Evolutionary conservation across 1,140 invertebrate species (phyloP).

Genomic region (Drosophila grimshawi): DNA sequence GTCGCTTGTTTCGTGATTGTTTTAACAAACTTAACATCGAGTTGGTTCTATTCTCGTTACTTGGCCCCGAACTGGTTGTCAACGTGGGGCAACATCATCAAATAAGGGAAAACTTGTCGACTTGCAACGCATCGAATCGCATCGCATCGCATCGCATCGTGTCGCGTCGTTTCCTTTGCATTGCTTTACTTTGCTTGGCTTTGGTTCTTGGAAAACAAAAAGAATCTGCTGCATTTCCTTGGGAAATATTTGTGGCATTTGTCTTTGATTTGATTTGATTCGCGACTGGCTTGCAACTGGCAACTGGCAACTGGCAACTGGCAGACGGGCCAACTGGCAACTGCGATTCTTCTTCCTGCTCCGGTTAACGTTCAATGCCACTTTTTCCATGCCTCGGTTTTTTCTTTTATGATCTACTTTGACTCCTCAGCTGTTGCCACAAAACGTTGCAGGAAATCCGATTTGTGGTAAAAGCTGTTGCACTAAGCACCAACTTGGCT

Average conservation of each 20-base stretch:
- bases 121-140: not conserved
- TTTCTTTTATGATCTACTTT: slow-evolving; percentile 58
- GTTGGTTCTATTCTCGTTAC: slow-evolving; percentile 37
- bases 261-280: slow-evolving; percentile 46
- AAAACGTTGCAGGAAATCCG: slow-evolving; percentile 74
- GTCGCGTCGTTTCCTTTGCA: slow-evolving; percentile 50
- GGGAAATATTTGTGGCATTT: slow-evolving; percentile 79
- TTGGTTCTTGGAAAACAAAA: slow-evolving; percentile 63
- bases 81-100: slow-evolving; percentile 46
- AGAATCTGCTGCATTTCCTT: slow-evolving; percentile 80
- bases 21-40: slow-evolving; percentile 46
- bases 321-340: not conserved
- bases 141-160: not conserved
- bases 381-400: slow-evolving; percentile 30
- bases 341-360: slow-evolving; percentile 54
- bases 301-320: slow-evolving; percentile 6
- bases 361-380: slow-evolving; percentile 40
- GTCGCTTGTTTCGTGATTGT: slow-evolving; percentile 47
- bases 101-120: slow-evolving; percentile 77
- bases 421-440: slow-evolving; percentile 29
- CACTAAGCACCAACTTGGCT: slow-evolving; percentile 22
- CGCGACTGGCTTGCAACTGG: slow-evolving; percentile 9
- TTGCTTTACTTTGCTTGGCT: slow-evolving; percentile 46
- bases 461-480: slow-evolving; percentile 77
- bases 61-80: slow-evolving; percentile 44